Evolutionary conservation across 1,140 invertebrate species (phyloP).

Genomic region (Cyphomyrmex costatus): DNA sequence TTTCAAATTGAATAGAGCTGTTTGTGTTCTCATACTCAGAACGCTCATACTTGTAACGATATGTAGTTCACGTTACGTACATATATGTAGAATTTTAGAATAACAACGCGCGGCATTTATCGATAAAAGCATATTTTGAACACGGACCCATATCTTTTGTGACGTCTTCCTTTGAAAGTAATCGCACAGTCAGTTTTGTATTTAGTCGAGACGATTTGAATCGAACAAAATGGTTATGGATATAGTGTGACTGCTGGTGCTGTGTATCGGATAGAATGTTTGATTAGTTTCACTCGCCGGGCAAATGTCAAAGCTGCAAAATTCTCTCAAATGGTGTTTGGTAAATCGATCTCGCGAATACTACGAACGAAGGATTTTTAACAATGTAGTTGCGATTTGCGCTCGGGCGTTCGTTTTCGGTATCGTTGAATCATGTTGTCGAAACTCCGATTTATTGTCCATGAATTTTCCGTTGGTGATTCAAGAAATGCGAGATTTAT

Average conservation of each 20-base stretch:
- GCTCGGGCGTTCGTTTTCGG: slow-evolving; percentile 42
- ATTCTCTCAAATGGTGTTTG: slow-evolving; percentile 35
- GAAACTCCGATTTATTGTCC: slow-evolving; percentile 56
- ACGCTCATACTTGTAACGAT: too few relatives aligned
- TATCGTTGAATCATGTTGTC: slow-evolving; percentile 54
- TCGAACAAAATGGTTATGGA: slow-evolving; percentile 34
- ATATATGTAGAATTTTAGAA: too few relatives aligned
- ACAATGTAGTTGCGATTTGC: slow-evolving; percentile 52
- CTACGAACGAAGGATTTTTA: slow-evolving; percentile 35
- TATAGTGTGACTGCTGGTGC: slow-evolving; percentile 34
- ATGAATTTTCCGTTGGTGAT: slow-evolving; percentile 51
- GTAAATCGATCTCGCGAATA: slow-evolving; percentile 52
- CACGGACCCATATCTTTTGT: too few relatives aligned
- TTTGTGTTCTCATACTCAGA: neutral
- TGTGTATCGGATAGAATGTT: slow-evolving; percentile 53
- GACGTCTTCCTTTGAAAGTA: neutral
- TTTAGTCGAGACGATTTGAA: slow-evolving; percentile 39
- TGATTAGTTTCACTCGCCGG: slow-evolving; percentile 56
- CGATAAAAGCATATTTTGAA: too few relatives aligned
- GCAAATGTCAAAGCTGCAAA: slow-evolving; percentile 57
- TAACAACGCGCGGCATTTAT: too few relatives aligned
- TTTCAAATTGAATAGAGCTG: neutral
- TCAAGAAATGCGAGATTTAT: slow-evolving; percentile 57
- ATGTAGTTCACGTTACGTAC: too few relatives aligned
- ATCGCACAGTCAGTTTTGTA: neutral